Base-by-base conservation (phyloP, 2,113 vertebrate genomes). In the Chionodraco myersi region DNA sequence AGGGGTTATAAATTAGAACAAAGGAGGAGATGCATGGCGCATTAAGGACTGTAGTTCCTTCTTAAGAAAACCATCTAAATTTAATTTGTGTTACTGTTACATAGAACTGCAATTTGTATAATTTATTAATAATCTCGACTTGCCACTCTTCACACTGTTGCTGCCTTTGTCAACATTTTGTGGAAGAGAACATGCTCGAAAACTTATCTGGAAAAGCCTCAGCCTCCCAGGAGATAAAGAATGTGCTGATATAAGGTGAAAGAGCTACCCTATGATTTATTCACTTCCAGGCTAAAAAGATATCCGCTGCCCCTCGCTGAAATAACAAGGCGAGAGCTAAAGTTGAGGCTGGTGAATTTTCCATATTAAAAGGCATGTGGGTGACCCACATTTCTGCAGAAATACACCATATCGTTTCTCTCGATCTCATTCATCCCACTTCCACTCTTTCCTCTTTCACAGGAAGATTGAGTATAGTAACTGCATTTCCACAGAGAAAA, bases 351-450 rank as follows among this genome's bases (percentile, higher is more conserved):
- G 12, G 36, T 72, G 18, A 45, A 70, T 77, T 62, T 85, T 63
- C 49, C 45, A 6, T 67, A 41, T 63, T 64, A 21, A 63, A 60
- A 18, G 65, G 36, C 30, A 51, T 2, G 0, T n/a, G 23, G 11
- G 0, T 84, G 78, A 76, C 80, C 78, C 72, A 81, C 74, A 75
- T 84, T 78, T 80, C 73, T 52, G 52, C 16, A 71, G 18, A 68
- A 73, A 44, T 52, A 70, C 23, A 47, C 51, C 10, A 14, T 30
- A 52, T 11, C 30, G 48, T 48, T 72, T 75, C 51, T 71, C 54
- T 52, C 51, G 1, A 41, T 54, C 61, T 53, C 0, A 0, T 52
- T 84, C 65, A 64, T 65, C 54, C 26, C 14, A 30, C 74, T 79
- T 53, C 63, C 34, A 34, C 4, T 15, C 12, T 69, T 34, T 53